Base-by-base conservation (phyloP, 2,888 invertebrate genomes). In the Matsumyia berberina region DNA sequence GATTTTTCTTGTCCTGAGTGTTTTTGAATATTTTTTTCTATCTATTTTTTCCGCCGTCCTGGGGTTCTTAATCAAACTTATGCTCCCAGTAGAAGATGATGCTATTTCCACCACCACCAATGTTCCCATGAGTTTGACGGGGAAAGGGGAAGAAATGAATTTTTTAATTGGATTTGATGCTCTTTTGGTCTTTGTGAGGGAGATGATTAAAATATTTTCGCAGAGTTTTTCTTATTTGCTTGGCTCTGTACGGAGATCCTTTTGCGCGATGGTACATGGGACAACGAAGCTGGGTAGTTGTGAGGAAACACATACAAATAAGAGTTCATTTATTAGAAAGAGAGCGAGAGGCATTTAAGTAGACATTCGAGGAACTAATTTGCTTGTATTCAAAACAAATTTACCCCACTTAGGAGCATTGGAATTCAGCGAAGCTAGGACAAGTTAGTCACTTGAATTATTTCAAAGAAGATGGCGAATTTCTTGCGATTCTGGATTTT, bases 91-190 rank as follows among this genome's bases (percentile, higher is more conserved):
- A 44, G 49, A 67, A 33, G 19, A 74, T 39, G 60, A 46, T 31
- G 46, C 9, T 37, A 8, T 24, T 58, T 39, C 37, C 8, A 12
- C 15, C 15, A 24, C 8, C 9, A 33, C 42, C 67, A 15, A 46
- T 15, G 17, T 12, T 2, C 2, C 7, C 11, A 29, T 39, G 11
- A 67, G 60, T 62, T 53, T 42, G 51, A 67, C 57, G 62, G 49
- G 42, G 24, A 24, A 24, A 17, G 17, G 49, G 29, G 29, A 29
- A 37, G 35, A 29, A 57, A 72, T 66, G 9, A 44, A 66, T 37
- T 51, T 69, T 73, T 73, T 78, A 83, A 78, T 78, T 51, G 51
- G 67, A 78, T 78, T 83, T 57, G 46, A 62, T 78, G 60, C 24
- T 72, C 82, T 77, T 53, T 42, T 51, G 46, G 60, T 49, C 37